Evolutionary conservation across 2,113 vertebrate species (phyloP).

Genomic region (Callaeas wilsoni): DNA sequence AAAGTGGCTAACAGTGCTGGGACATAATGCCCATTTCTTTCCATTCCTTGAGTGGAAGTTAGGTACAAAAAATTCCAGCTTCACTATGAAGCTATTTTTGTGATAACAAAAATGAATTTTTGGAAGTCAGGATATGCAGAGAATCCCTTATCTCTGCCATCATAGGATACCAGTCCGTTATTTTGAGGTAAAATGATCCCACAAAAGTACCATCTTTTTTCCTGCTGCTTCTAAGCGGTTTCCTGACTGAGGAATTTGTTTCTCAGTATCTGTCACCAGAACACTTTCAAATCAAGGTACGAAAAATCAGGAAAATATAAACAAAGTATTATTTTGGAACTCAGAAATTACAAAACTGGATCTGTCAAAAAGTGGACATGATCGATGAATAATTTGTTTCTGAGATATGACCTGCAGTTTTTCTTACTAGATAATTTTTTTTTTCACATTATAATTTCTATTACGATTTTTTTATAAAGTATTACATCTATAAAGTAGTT

Average conservation of each 20-base stretch:
- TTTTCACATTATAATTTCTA: background rate
- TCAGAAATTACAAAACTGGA: background rate
- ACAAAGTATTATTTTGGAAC: background rate
- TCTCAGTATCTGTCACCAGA: background rate
- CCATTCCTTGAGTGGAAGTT: background rate
- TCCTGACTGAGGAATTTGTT: background rate
- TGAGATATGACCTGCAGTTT: background rate
- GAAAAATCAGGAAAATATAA: background rate
- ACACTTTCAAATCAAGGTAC: background rate
- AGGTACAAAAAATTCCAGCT: background rate
- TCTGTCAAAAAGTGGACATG: background rate
- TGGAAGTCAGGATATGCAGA: background rate
- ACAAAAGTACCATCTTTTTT: background rate
- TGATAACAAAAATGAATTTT: background rate
- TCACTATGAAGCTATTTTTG: background rate
- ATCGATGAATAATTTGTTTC: background rate
- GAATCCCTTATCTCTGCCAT: background rate
- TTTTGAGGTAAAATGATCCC: background rate
- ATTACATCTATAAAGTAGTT: background rate
- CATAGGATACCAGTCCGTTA: fast-evolving
- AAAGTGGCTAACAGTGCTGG: background rate
- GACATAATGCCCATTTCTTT: background rate
- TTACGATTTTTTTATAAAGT: background rate
- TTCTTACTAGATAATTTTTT: background rate
- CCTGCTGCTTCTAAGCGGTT: background rate